Base-by-base conservation (phyloP, 2,888 invertebrate genomes). In the Liopterus haemorrhoidalis region DNA sequence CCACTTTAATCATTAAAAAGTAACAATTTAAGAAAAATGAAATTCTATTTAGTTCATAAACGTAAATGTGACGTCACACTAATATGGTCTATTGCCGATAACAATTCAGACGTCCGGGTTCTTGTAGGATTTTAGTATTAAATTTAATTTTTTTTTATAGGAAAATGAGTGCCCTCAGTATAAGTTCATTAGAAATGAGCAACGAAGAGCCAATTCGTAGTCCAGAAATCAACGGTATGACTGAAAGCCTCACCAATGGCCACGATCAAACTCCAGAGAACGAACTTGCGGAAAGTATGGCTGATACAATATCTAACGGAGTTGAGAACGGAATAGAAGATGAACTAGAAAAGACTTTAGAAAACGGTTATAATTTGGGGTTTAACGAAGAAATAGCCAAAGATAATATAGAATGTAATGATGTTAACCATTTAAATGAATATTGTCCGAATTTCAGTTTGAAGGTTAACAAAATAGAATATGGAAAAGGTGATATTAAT, bases 151-250 rank as follows among this genome's bases (percentile, higher is more conserved):
- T 25, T 41, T 38, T 6, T 53, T 55, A 1, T 35, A 57, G 57
- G 41, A 56, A 58, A 52, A 46, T 54, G 15, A 54, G 48, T 30
- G 48, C 49, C 4, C 35, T 56, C 20, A 56, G 44, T 27, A 41
- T 53, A 31, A 47, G 48, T 16, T 49, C 49, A 30, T 43, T 49
- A 22, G 49, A 44, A 25, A 27, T 49, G 44, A 49, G 49, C 30
- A 48, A 49, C 37, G 35, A 46, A 12, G 46, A 49, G 30, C 36
- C 46, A 9, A 40, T 45, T 16, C 19, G 20, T 11, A 33, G 11
- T 1, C n/a, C 33, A 2, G 24, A 36, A 12, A 8, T 8, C 2
- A 36, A 36, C 21, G 12, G n/a, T n/a, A 36, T 12, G 21, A 20
- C 11, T 9, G 6, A 5, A 5, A 21, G n/a, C 12, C 11, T 8